Percentiles rank a stretch among this genome's conserved stretches.
Evolutionary conservation across 2,888 invertebrate genomes (phyloP).

Genomic region (Micoletzkya japonica): DNA sequence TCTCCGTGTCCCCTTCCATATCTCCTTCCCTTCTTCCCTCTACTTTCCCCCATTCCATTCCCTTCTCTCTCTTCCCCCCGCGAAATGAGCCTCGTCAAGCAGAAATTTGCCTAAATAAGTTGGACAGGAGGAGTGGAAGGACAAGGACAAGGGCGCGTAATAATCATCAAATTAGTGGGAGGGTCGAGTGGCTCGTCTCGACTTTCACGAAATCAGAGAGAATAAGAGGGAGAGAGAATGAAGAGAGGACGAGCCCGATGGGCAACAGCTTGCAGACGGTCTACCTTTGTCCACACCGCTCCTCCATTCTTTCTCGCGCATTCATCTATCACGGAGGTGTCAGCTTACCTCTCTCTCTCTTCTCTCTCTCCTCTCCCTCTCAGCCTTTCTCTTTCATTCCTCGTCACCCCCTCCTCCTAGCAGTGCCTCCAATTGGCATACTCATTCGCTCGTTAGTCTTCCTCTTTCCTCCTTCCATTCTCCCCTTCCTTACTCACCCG

Average conservation of each 20-base stretch:
- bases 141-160: slow-evolving; percentile 11
- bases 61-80: slow-evolving; percentile 8
- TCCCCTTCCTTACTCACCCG: slow-evolving; percentile 5
- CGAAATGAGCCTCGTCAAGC: slow-evolving; percentile 22
- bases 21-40: slow-evolving; percentile 1
- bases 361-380: slow-evolving; percentile 17
- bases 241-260: not conserved
- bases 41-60: not conserved
- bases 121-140: slow-evolving; percentile 7
- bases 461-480: not conserved
- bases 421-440: slow-evolving; percentile 33
- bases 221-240: not conserved
- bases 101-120: slow-evolving; percentile 30
- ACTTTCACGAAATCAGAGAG: slow-evolving; percentile 20
- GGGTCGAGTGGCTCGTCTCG: slow-evolving; percentile 2
- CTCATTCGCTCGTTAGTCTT: slow-evolving; percentile 28
- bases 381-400: slow-evolving; percentile 29
- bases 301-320: slow-evolving; percentile 1
- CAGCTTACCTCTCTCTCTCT: slow-evolving; percentile 13
- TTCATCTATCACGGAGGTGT: slow-evolving; percentile 26
- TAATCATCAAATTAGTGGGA: slow-evolving; percentile 28
- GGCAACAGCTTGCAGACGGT: slow-evolving; percentile 15
- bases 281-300: not conserved
- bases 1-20: not conserved
- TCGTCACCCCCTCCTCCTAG: slow-evolving; percentile 30